A percentile compares a stretch with the other conserved stretches of the same genome.
Evolutionary conservation across 2,888 invertebrate species (phyloP).

Genomic region (Panorpa germanica): DNA sequence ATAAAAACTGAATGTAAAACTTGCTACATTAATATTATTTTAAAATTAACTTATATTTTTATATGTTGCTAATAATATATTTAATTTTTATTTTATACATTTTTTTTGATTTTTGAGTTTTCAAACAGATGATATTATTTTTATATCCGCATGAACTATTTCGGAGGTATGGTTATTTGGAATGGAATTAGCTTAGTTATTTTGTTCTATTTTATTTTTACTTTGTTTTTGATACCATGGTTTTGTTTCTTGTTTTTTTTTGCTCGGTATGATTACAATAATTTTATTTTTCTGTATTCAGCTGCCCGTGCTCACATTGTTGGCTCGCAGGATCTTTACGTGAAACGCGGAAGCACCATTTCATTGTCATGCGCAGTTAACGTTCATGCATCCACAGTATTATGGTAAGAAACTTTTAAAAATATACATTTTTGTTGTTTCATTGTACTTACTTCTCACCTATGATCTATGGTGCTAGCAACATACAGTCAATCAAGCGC

Average conservation of each 20-base stretch:
- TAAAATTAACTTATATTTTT: no score
- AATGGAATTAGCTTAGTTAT: neutral
- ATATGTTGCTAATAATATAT: no score
- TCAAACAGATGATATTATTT: neutral
- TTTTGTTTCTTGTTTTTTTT: no score
- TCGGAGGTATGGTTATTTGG: neutral
- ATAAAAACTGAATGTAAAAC: neutral
- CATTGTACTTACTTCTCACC: no score
- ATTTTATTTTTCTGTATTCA: constrained; percentile 28
- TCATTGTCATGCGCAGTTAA: constrained; percentile 76
- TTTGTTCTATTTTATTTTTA: no score
- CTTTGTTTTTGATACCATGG: no score
- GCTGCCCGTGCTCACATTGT: constrained; percentile 74
- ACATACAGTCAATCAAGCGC: no score
- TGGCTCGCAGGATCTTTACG: constrained; percentile 73
- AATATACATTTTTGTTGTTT: no score
- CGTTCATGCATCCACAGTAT: constrained; percentile 60
- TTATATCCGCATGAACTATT: neutral
- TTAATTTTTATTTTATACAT: constrained; percentile 3
- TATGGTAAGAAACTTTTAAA: constrained; percentile 44
- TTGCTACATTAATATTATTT: neutral
- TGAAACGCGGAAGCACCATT: constrained; percentile 80
- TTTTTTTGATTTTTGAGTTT: neutral
- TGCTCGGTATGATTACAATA: neutral
- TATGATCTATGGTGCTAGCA: no score